phyloP scores from a whole-genome alignment of 2,113 vertebrate genomes.

The Casuarius casuarius region DNA sequence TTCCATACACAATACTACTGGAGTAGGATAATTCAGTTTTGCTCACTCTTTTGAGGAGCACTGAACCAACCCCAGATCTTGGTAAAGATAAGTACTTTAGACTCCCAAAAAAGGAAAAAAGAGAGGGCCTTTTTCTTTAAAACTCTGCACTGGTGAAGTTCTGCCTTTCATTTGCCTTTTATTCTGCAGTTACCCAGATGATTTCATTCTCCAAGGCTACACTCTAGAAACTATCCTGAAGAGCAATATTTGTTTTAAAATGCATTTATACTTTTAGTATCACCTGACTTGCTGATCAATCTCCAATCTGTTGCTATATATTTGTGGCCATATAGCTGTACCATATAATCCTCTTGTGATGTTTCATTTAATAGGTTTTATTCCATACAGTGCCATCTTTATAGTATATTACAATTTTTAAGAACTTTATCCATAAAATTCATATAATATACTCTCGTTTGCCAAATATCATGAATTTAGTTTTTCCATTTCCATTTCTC shows the following conservation, averaged over 20 bases:
- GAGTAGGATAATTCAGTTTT: neutral
- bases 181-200: neutral
- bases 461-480: neutral
- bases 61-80: neutral
- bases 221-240: neutral
- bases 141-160: neutral
- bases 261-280: neutral
- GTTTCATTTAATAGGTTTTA: neutral
- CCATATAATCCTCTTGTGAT: rapidly evolving
- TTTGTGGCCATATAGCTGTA: neutral
- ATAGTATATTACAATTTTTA: neutral
- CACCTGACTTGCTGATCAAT: neutral
- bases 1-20: neutral
- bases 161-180: neutral
- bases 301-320: neutral
- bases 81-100: neutral
- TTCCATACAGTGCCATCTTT: neutral
- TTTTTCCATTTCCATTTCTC: neutral
- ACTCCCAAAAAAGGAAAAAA: neutral
- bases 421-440: neutral
- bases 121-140: rapidly evolving
- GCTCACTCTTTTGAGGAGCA: neutral
- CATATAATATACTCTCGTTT: neutral
- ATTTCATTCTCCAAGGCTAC: neutral
- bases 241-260: neutral